Evolutionary conservation across 1,140 invertebrate species (phyloP), one percentile per base, ranked within the genome.

Genomic region (Cyclargus thomasi): DNA sequence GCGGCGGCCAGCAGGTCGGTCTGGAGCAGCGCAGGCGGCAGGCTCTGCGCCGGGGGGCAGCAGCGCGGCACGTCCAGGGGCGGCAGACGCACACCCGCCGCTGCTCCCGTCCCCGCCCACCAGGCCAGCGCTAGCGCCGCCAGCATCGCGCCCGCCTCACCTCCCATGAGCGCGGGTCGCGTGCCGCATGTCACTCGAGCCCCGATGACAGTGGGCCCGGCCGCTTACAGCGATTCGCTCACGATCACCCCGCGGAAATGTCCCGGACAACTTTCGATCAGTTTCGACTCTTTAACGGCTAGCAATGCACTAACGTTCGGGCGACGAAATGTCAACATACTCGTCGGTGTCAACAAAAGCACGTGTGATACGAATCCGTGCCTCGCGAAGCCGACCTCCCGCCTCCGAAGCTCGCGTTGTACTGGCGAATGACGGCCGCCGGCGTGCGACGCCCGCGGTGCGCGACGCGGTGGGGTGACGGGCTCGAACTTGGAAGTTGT

Each of bases 1-100:
- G 7, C 66, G 72, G 68, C 80, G 66, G 63, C 72, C 68, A n/a
- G 68, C 76, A 6, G 75, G 23, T 87, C 20, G 80, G 70, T 3
- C 76, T 79, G 71, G 93, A 94, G 78, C 93, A 94, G 67, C 47
- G 91, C 76, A 67, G 81, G 79, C 69, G 80, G 73, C 39, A 80
- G 75, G 53, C 79, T 72, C 39, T 74, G 76, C 29, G 76, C 78
- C 62, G 74, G 82, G 64, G 82, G 55, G 18, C 55, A 59, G 77
- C 93, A 94, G 67, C 91, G 92, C 47, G 90, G 72, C 64, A 94
- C 83, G 7, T 70, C 78, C 47, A 91, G 75, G 67, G 81, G 79
- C 70, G 80, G 73, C 35, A 79, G 75, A 35, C 79, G 74, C 53
- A 75, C 78, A 23, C 77, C 79, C 62, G 74, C 82, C 63, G 82